phyloP scores from a whole-genome alignment of 2,888 invertebrate genomes.

The Pasiphila rectangulata region DNA sequence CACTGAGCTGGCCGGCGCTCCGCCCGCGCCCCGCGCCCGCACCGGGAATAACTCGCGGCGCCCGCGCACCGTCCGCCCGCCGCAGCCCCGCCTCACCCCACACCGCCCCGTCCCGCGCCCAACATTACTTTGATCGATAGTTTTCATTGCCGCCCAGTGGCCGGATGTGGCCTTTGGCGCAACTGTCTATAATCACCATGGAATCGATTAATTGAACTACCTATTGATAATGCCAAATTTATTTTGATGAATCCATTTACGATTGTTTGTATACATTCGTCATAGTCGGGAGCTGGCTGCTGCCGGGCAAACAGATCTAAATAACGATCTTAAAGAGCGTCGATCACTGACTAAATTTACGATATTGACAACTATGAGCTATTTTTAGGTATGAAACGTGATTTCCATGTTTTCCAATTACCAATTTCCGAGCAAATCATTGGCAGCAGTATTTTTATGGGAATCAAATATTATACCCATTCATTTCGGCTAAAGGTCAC shows the following conservation, averaged over 20 bases:
- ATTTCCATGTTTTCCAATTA: too few species aligned
- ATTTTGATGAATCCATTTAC: neutral
- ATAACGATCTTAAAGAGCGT: neutral
- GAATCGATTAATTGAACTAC: constrained; percentile 10
- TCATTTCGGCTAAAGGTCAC: too few species aligned
- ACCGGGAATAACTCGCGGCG: constrained; percentile 65
- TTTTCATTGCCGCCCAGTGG: constrained; percentile 35
- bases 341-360: neutral
- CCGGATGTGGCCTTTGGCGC: constrained; percentile 37
- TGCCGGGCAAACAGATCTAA: neutral
- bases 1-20: constrained; percentile 59
- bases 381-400: too few species aligned
- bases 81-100: constrained; percentile 27
- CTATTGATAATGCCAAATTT: constrained; percentile 10
- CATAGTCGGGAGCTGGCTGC: neutral
- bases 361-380: too few species aligned
- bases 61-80: constrained; percentile 45
- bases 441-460: too few species aligned
- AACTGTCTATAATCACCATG: constrained; percentile 14
- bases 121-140: constrained; percentile 66
- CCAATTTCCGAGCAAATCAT: too few species aligned
- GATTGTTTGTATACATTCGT: neutral
- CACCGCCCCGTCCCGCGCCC: too few species aligned
- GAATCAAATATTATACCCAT: too few species aligned
- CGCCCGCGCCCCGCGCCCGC: constrained; percentile 38